These are phyloP conservation scores for Drosophila engyochracea DNA, from an alignment of 2,888 invertebrate genomes.

Conservation along the genomic window DNA sequence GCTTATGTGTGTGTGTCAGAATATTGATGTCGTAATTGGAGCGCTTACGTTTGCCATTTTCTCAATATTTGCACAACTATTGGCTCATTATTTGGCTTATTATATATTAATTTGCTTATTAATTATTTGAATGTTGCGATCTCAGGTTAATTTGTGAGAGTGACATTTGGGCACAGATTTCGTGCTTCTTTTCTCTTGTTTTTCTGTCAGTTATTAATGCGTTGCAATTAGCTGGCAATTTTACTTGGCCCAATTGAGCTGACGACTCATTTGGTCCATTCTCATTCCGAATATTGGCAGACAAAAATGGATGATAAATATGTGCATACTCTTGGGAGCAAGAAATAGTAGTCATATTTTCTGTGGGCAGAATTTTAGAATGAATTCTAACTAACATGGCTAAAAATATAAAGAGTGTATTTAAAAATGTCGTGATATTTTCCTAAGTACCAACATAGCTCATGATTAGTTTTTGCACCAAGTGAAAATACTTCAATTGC, in stretches of 20 bases:
- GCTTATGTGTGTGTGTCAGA: constrained; percentile 8
- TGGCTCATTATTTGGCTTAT: constrained; percentile 73
- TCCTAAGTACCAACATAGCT: background rate
- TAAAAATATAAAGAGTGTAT: background rate
- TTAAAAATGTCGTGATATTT: background rate
- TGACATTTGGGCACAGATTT: constrained; percentile 38
- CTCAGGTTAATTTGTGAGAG: constrained; percentile 23
- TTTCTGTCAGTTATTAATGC: constrained; percentile 40
- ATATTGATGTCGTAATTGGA: constrained; percentile 57
- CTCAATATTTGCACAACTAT: constrained; percentile 69
- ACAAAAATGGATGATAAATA: background rate
- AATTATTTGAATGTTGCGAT: constrained; percentile 59
- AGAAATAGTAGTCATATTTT: background rate
- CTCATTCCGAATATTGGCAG: background rate
- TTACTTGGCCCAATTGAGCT: constrained; percentile 25
- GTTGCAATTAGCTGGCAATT: constrained; percentile 45
- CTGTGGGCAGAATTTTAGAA: fast-evolving
- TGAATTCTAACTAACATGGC: background rate
- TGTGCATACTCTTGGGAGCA: background rate
- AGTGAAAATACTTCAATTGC: background rate
- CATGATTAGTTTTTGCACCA: background rate
- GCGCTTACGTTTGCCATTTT: constrained; percentile 42
- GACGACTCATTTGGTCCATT: constrained; percentile 9
- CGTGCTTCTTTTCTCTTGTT: background rate
- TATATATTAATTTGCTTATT: constrained; percentile 75